Percentiles rank a stretch among this genome's conserved stretches.
These are phyloP conservation scores for Tigriopus californicus DNA, from an alignment of 2,888 invertebrate species.

Conservation along the genomic window DNA sequence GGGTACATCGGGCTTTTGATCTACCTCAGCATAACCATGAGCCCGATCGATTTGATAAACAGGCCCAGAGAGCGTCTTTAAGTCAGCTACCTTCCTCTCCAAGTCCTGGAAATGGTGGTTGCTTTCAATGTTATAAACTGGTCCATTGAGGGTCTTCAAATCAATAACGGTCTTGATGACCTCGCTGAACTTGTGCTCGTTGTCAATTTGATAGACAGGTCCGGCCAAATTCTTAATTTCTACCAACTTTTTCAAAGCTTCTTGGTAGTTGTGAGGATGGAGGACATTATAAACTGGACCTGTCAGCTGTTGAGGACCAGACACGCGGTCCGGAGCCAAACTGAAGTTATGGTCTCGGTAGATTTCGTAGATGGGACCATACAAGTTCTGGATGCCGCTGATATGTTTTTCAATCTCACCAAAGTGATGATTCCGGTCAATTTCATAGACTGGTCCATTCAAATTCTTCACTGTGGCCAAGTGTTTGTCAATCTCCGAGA, in stretches of 20 bases:
- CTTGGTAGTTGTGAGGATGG: conserved; percentile 4
- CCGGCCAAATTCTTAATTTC: conserved; percentile 6
- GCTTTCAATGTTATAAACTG: conserved; percentile 13
- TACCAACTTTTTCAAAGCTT: not conserved
- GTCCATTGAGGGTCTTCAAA: conserved; percentile 10
- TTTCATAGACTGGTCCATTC: conserved; percentile 11
- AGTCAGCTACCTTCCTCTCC: not conserved
- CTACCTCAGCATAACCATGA: not conserved
- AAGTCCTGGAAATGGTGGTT: not conserved
- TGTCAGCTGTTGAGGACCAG: conserved; percentile 1
- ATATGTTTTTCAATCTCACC: conserved; percentile 11
- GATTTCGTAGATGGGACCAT: conserved; percentile 13
- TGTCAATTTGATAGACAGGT: conserved; percentile 5
- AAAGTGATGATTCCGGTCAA: conserved; percentile 14
- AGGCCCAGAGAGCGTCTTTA: conserved; percentile 3
- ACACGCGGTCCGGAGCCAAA: conserved; percentile 1
- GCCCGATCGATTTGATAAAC: conserved; percentile 10
- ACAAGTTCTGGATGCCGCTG: not conserved
- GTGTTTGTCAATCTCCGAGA: conserved; percentile 10
- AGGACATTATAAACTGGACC: conserved; percentile 11
- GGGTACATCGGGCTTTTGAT: not conserved
- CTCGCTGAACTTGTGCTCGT: conserved; percentile 11
- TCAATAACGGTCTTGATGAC: not conserved
- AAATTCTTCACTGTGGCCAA: conserved; percentile 5
- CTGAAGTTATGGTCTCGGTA: conserved; percentile 5